Percentiles rank a stretch among this genome's conserved stretches.
phyloP scores from a whole-genome alignment of 1,140 invertebrate genomes.

The Colletes gigas region DNA sequence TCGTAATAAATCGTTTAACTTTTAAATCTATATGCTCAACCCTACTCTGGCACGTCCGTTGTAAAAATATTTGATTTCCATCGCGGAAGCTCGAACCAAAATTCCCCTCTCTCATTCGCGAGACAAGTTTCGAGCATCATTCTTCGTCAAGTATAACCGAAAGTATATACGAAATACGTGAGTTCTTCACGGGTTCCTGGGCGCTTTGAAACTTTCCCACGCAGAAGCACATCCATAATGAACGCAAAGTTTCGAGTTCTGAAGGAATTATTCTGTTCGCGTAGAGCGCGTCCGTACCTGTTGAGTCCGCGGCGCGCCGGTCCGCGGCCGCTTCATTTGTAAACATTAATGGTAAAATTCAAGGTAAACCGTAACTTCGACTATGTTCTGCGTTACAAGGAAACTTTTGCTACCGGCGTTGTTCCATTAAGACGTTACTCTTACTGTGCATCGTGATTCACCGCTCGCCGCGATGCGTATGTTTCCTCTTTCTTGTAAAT shows the following conservation, averaged over 20 bases:
- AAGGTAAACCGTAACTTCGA: neutral
- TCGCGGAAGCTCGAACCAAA: neutral
- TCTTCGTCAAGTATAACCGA: neutral
- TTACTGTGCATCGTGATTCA: too few relatives aligned
- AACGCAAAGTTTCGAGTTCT: neutral
- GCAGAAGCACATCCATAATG: slow-evolving; percentile 8
- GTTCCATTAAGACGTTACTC: too few relatives aligned
- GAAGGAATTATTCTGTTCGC: slow-evolving; percentile 12
- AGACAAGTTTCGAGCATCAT: slow-evolving; percentile 8
- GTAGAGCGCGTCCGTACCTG: slow-evolving; percentile 6
- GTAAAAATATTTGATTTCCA: neutral
- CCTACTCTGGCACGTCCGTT: too few relatives aligned
- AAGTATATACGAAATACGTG: neutral
- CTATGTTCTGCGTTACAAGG: neutral
- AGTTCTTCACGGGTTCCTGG: slow-evolving; percentile 14
- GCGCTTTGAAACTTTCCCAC: neutral
- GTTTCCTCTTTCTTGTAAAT: neutral
- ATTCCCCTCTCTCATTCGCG: neutral
- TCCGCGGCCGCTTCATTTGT: neutral
- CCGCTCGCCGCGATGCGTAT: neutral
- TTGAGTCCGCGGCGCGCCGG: neutral
- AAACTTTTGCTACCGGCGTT: neutral
- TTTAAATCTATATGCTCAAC: too few relatives aligned
- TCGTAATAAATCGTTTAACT: too few relatives aligned
- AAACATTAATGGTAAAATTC: slow-evolving; percentile 17